These are phyloP conservation scores for Gymnoscopelus braueri DNA, from an alignment of 2,797 vertebrate species.

Conservation along the genomic window DNA sequence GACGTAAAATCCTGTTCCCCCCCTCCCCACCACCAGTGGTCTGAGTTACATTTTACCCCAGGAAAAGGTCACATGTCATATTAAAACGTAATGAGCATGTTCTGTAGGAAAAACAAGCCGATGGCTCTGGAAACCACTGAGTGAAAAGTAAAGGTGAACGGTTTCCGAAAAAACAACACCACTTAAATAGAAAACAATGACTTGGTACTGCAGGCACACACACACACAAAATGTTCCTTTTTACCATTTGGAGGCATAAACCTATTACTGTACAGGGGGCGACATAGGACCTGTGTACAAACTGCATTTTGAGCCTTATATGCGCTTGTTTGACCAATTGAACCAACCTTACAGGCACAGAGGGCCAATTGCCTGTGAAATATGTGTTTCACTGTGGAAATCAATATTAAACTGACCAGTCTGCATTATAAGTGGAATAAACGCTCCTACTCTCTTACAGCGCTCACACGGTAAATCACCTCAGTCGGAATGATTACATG, in stretches of 20 bases:
- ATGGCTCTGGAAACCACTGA: constrained; percentile 17
- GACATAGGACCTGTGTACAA: background rate
- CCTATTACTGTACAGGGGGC: too few relatives aligned
- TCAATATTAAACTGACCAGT: constrained; percentile 63
- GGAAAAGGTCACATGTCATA: constrained; percentile 71
- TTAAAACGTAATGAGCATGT: constrained; percentile 61
- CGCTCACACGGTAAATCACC: constrained; percentile 42
- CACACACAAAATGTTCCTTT: background rate
- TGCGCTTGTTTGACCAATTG: constrained; percentile 27
- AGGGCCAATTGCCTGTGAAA: constrained; percentile 51
- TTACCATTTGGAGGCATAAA: background rate
- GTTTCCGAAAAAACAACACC: constrained; percentile 17
- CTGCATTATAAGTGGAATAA: constrained; percentile 61
- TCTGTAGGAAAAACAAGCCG: constrained; percentile 52
- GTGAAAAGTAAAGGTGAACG: constrained; percentile 32
- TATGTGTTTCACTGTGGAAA: constrained; percentile 56
- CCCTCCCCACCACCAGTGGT: constrained; percentile 27
- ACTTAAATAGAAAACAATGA: constrained; percentile 15
- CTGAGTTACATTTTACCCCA: constrained; percentile 65
- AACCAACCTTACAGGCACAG: constrained; percentile 1
- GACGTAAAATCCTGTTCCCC: constrained; percentile 45
- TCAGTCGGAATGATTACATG: constrained; percentile 40
- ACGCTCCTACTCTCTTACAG: constrained; percentile 58
- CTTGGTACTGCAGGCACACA: background rate
- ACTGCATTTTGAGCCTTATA: constrained; percentile 1